Evolutionary conservation across 1,140 invertebrate genomes (phyloP), one percentile per base, ranked within the genome.

Genomic region (Danaus melanippus): DNA sequence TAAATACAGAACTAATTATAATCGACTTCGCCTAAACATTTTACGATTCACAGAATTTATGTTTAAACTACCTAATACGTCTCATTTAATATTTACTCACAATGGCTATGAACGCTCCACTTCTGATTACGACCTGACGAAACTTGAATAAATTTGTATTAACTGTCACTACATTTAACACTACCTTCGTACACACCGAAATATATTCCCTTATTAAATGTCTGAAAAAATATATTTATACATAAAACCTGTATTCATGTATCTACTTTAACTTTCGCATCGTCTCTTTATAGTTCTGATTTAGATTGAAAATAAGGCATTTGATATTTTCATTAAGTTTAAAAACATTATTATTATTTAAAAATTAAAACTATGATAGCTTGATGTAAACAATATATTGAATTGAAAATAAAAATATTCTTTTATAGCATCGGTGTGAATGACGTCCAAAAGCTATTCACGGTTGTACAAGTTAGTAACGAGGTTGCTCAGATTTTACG

Each of bases 401-500:
- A 21, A 21, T 21, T 21, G 17, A 21, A 21, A 21, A 21, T 21
- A 32, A 32, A 32, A 32, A 12, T 42, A 52, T 49, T 47, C 12
- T 50, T 40, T 39, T 46, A 47, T 64, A 65, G 46, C 17, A 11
- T 53, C 60, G 64, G 71, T 76, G 64, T 74, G 57, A 73, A 51
- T 55, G 46, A 58, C 46, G 45, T 12, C 54, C 8, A 40, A 50
- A 63, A 51, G 53, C 58, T 61, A 61, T 61, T 50, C 41, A 56
- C 48, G 46, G 54, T 46, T 42, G 42, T 49, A 51, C 62, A 64
- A 61, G 60, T 49, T 50, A 56, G 56, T 69, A 69, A 66, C 69
- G 59, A 67, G 67, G 52, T 54, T 64, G 62, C 61, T 61, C 52
- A 40, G 60, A 51, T 69, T 77, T 75, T 73, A 76, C 70, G 74